Evolutionary conservation across 1,140 invertebrate genomes (phyloP), one percentile per base, ranked within the genome.

Genomic region (Sycophila sp.): DNA sequence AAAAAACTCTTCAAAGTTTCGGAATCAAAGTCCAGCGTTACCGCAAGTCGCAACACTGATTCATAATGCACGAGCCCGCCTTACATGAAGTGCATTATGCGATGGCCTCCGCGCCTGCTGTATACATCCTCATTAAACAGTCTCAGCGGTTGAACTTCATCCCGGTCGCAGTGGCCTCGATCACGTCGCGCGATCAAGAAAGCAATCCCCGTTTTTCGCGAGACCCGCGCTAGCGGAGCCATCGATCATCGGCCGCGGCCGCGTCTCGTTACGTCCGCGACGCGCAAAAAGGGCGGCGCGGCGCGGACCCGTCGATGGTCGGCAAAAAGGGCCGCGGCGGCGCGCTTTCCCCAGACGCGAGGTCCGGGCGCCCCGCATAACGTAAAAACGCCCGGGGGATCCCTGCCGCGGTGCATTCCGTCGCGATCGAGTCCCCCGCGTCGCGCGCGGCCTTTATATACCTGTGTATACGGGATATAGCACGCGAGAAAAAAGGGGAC

Each of bases 361-460:
- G 19, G 8, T 6, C 19, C 42, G 19, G 19, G n/a, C 2, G 6
- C 3, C 13, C 17, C n/a, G n/a, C 24, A 47, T 47, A 47, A 10
- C 55, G 26, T 26, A 62, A 62, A 62, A 62, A 62, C n/a, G n/a
- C n/a, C n/a, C n/a, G n/a, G 24, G 58, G 58, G 32, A 62, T 45
- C 58, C 40, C 40, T 17, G 58, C 19, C 58, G 26, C 38, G 24
- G 2, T 40, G 4, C 38, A n/a, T 13, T 2, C n/a, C n/a, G 11
- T 40, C 38, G 8, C 38, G 51, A 36, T 22, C 15, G 53, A 56
- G n/a, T 6, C 55, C 10, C 56, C 38, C 13, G 22, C 36, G 19
- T 45, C 40, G 26, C 13, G 19, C 40, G 24, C 24, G 58, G 32
- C 8, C 51, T 30, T 32, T 4, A 19, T 45, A 45, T 40, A 40